phyloP scores from a whole-genome alignment of 2,888 invertebrate genomes.

The Ptychoptera contaminata region DNA sequence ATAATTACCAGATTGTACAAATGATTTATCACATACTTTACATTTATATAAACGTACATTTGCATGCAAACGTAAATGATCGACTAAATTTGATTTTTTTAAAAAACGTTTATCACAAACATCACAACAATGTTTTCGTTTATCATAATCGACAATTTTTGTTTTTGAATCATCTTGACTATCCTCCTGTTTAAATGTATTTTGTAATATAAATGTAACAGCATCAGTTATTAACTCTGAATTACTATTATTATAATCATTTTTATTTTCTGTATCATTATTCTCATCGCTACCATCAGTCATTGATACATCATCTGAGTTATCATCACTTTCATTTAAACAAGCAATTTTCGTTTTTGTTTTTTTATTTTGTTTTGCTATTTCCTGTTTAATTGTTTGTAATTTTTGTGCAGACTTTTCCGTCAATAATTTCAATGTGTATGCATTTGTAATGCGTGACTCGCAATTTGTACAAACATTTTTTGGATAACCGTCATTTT shows the following conservation, averaged over 20 bases:
- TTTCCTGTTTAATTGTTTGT: background rate
- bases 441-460: background rate
- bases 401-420: conserved; percentile 1
- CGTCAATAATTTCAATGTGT: background rate
- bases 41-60: conserved; percentile 16
- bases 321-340: conserved; percentile 1
- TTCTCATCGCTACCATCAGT: background rate
- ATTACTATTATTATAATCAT: background rate
- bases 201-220: background rate
- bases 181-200: background rate
- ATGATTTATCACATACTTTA: conserved; percentile 14
- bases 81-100: conserved; percentile 14
- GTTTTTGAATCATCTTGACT: background rate
- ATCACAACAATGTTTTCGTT: conserved; percentile 11
- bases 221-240: background rate
- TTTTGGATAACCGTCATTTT: conserved; percentile 3
- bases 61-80: conserved; percentile 16
- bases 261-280: background rate
- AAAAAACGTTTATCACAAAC: conserved; percentile 14
- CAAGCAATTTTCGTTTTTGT: conserved; percentile 3
- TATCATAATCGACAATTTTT: background rate
- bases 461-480: conserved; percentile 2
- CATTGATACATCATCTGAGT: background rate
- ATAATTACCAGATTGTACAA: conserved; percentile 16
- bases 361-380: conserved; percentile 2